A percentile compares a stretch with the other conserved stretches of the same genome.
These are phyloP conservation scores for Psix sp. DNA, from an alignment of 1,140 invertebrate genomes.

Conservation along the genomic window DNA sequence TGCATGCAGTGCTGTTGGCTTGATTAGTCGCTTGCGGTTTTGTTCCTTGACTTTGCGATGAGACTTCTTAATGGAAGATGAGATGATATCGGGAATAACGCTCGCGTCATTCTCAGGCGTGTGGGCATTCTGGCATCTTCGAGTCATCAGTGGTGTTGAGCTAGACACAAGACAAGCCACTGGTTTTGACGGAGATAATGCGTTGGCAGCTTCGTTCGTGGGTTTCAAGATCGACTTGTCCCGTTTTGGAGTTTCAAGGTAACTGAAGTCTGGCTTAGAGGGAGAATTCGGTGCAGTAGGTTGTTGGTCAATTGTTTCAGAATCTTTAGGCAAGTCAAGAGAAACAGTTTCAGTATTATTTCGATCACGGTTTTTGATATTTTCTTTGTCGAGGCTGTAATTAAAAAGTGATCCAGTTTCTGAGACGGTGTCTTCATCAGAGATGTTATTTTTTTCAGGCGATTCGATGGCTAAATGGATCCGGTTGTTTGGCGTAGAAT, in stretches of 20 bases:
- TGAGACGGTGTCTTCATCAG: slow-evolving; percentile 34
- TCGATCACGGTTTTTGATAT: slow-evolving; percentile 7
- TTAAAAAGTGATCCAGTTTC: slow-evolving; percentile 34
- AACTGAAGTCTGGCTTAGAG: slow-evolving; percentile 6
- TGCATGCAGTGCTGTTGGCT: slow-evolving; percentile 32
- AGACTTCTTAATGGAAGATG: slow-evolving; percentile 71
- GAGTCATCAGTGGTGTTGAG: slow-evolving; percentile 15
- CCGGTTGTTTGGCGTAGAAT: slow-evolving; percentile 33
- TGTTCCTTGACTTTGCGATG: slow-evolving; percentile 68
- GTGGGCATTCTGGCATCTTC: background rate
- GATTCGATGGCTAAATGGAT: slow-evolving; percentile 3
- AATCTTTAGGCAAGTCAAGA: slow-evolving; percentile 2
- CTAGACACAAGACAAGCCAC: background rate
- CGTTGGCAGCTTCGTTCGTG: background rate
- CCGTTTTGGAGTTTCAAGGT: slow-evolving; percentile 44
- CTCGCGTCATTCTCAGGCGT: slow-evolving; percentile 68
- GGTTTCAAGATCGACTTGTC: slow-evolving; percentile 21
- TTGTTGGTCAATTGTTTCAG: no score
- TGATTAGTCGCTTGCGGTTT: slow-evolving; percentile 62
- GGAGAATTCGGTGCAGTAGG: slow-evolving; percentile 2
- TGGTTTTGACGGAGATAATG: background rate
- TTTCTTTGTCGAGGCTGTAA: slow-evolving; percentile 30
- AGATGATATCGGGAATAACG: slow-evolving; percentile 56
- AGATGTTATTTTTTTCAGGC: background rate
- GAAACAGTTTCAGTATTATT: background rate